Conservation (phyloP, 2,888 invertebrate genomes). For the Quadriops clusia region DNA sequence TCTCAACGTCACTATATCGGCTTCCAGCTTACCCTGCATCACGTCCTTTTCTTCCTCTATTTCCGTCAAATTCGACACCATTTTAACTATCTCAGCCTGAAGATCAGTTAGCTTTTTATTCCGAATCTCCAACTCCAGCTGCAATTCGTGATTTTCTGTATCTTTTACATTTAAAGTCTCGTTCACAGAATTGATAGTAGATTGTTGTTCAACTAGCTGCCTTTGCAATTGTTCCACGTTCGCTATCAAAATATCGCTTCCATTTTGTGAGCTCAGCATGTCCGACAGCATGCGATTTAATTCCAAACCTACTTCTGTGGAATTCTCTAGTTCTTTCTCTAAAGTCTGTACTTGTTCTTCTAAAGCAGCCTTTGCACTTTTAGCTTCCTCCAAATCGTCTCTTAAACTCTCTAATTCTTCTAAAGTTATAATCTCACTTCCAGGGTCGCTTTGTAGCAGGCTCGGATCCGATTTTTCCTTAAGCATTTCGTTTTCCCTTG, state of each 20-base stretch:
- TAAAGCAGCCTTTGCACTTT: slow-evolving; percentile 35
- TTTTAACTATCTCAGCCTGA: slow-evolving; percentile 32
- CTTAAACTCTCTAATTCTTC: slow-evolving; percentile 50
- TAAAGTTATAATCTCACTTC: slow-evolving; percentile 36
- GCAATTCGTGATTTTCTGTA: slow-evolving; percentile 43
- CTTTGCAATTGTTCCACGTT: slow-evolving; percentile 55
- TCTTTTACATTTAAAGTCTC: slow-evolving; percentile 41
- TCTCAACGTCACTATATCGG: slow-evolving; percentile 23
- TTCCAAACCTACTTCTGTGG: slow-evolving; percentile 70
- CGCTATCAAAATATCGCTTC: slow-evolving; percentile 48
- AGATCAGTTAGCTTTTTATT: slow-evolving; percentile 32
- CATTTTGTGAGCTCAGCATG: slow-evolving; percentile 54
- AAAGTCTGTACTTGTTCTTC: slow-evolving; percentile 57
- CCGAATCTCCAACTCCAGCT: slow-evolving; percentile 31
- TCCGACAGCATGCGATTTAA: slow-evolving; percentile 56
- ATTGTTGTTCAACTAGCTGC: slow-evolving; percentile 53
- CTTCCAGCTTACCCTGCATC: slow-evolving; percentile 32
- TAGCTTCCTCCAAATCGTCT: slow-evolving; percentile 46
- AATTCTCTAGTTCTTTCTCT: slow-evolving; percentile 67
- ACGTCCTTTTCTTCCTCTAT: slow-evolving; percentile 35
- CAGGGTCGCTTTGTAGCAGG: slow-evolving; percentile 10
- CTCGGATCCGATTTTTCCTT: slow-evolving; percentile 38
- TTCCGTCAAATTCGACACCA: slow-evolving; percentile 30
- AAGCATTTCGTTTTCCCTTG: slow-evolving; percentile 54
- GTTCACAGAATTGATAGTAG: slow-evolving; percentile 41